These are phyloP conservation scores for Pachydiplax longipennis DNA, from an alignment of 2,888 invertebrate genomes.

Conservation along the genomic window DNA sequence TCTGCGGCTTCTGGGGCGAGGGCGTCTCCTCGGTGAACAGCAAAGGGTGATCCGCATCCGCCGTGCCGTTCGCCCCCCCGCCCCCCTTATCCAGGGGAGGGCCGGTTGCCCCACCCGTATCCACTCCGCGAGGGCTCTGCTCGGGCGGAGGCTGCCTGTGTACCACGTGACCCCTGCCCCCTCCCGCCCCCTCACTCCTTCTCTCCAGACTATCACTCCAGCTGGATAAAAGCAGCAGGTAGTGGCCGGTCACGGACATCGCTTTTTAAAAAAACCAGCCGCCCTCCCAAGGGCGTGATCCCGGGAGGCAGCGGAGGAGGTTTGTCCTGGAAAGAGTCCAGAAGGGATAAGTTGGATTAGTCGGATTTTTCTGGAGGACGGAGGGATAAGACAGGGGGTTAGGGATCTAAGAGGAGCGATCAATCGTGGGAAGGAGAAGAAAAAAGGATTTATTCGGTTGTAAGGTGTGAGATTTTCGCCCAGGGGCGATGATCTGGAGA, in stretches of 20 bases:
- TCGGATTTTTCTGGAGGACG: background rate
- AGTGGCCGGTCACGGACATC: conserved; percentile 19
- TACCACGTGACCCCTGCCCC: conserved; percentile 26
- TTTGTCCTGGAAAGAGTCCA: conserved; percentile 10
- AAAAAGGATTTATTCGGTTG: background rate
- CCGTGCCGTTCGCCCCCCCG: background rate
- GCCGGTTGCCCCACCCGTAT: background rate
- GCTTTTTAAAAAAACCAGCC: background rate
- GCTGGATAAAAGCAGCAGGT: conserved; percentile 38
- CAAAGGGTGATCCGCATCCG: background rate
- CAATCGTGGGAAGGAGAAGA: background rate
- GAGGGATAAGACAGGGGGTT: background rate
- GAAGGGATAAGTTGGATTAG: background rate
- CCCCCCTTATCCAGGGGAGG: background rate
- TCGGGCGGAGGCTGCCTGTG: conserved; percentile 13
- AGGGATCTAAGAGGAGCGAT: background rate
- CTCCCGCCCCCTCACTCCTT: conserved; percentile 4
- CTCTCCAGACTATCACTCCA: background rate
- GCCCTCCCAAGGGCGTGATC: background rate
- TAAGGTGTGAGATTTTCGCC: background rate
- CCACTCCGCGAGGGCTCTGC: background rate
- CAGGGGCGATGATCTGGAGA: background rate
- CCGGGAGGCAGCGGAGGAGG: background rate
- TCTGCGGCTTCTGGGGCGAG: background rate
- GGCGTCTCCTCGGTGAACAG: background rate